Base-by-base conservation (phyloP, 2,888 invertebrate species). In the Cataglyphis altisquamis region DNA sequence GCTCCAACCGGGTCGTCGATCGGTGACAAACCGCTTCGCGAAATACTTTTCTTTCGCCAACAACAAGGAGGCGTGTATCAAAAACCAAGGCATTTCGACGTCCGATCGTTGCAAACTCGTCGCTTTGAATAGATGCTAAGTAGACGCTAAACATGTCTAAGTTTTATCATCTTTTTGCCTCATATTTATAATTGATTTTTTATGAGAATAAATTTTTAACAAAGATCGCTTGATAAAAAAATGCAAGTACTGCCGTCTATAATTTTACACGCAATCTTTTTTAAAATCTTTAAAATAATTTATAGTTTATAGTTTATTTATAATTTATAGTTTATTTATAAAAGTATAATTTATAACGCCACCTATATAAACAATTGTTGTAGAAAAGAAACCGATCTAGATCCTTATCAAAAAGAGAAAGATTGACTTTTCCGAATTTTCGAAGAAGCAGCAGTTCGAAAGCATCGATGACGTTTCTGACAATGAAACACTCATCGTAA, bases 1-100 rank as follows among this genome's bases (percentile, higher is more conserved):
- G 85, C 45, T 74, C 32, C 55, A 70, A 32, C 45, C 60, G 36
- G 52, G 52, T 74, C 63, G 39, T 70, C 52, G 86, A 85, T 84
- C 84, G 66, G 67, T 84, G 86, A 84, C 86, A 78, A 86, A 80
- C 86, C 83, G 64, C 75, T 70, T 84, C 81, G 72, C 84, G 81
- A 72, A 77, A 72, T 75, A 67, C 36, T 70, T 66, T 55, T 81
- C 63, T 63, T 64, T 78, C 45, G 70, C 45, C 75, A 39, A 55
- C 83, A 48, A 41, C 45, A 32, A 74, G 45, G 39, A 36, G 21
- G 39, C 63, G 25, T n/a, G 39, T 39, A 45, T 73, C 52, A 48
- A 48, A 48, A 48, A 18, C 48, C 18, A n/a, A 52, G 52, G n/a
- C 52, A n/a, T 8, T 8, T 52, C 36, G 21, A 57, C 25, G 60